A percentile compares a stretch with the other conserved stretches of the same genome.
These are phyloP conservation scores for Itoplectis maculator DNA, from an alignment of 2,888 invertebrate species.

Conservation along the genomic window DNA sequence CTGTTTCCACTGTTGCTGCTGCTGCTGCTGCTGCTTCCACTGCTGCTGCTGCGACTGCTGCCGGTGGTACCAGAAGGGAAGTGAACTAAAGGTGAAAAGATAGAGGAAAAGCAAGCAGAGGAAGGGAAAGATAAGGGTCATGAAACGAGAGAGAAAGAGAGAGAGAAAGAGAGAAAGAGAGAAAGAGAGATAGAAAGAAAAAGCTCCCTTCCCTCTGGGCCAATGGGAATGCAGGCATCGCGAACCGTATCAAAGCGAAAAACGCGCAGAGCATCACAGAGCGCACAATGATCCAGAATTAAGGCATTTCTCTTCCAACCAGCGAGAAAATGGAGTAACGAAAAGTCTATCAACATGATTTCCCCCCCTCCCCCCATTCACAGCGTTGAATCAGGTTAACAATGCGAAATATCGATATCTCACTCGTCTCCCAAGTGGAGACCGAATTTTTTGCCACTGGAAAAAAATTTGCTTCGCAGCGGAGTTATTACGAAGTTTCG, in stretches of 20 bases:
- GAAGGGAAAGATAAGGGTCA: slow-evolving; percentile 53
- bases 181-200: slow-evolving; percentile 35
- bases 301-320: slow-evolving; percentile 48
- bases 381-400: not conserved
- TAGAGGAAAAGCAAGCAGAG: slow-evolving; percentile 48
- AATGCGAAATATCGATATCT: not conserved
- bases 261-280: slow-evolving; percentile 43
- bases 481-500: not conserved
- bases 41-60: slow-evolving; percentile 15
- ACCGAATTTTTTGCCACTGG: not conserved
- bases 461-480: not conserved
- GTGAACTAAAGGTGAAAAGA: slow-evolving; percentile 53
- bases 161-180: slow-evolving; percentile 17
- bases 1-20: slow-evolving; percentile 25
- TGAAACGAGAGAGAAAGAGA: slow-evolving; percentile 42
- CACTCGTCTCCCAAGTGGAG: not conserved
- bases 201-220: slow-evolving; percentile 19
- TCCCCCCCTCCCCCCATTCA: not conserved
- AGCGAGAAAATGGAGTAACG: slow-evolving; percentile 21
- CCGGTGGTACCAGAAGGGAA: slow-evolving; percentile 13
- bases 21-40: slow-evolving; percentile 24
- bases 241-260: slow-evolving; percentile 47
- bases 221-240: slow-evolving; percentile 28
- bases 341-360: slow-evolving; percentile 27
- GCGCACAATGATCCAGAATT: slow-evolving; percentile 54